These are phyloP conservation scores for Melanotaenia maccullochi DNA, from an alignment of 2,797 vertebrate species.

Conservation along the genomic window DNA sequence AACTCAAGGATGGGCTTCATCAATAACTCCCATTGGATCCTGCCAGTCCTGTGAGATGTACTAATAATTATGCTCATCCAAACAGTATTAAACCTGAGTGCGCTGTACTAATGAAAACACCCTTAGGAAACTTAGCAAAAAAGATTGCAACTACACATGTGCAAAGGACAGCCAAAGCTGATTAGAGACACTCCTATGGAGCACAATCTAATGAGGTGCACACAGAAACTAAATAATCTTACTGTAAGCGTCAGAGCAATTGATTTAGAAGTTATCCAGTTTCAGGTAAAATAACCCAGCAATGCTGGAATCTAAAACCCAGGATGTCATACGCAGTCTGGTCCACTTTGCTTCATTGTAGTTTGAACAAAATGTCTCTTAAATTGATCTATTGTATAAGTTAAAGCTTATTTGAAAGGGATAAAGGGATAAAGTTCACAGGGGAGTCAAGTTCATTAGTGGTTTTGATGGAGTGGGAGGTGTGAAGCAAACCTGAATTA, in stretches of 20 bases:
- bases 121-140: conserved; percentile 58
- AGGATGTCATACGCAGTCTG: conserved; percentile 39
- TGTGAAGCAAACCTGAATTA: conserved; percentile 57
- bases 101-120: conserved; percentile 53
- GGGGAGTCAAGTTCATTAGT: conserved; percentile 67
- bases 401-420: conserved; percentile 62
- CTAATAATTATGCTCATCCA: conserved; percentile 72
- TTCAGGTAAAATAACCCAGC: conserved; percentile 40
- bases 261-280: conserved; percentile 38
- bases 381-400: conserved; percentile 48
- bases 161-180: conserved; percentile 54
- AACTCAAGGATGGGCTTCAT: conserved; percentile 61
- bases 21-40: conserved; percentile 55
- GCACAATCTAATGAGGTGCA: conserved; percentile 23
- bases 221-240: conserved; percentile 17
- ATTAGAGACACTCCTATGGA: conserved; percentile 55
- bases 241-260: conserved; percentile 21
- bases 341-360: conserved; percentile 34
- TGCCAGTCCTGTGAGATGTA: conserved; percentile 46
- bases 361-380: conserved; percentile 44
- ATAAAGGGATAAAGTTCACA: conserved; percentile 57
- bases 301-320: conserved; percentile 45
- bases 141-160: conserved; percentile 51
- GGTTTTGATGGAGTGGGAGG: conserved; percentile 53
- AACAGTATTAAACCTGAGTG: conserved; percentile 75